Percentiles rank a stretch among this genome's conserved stretches.
Conservation (phyloP, 2,888 invertebrate species). For the Heliconius hortense region DNA sequence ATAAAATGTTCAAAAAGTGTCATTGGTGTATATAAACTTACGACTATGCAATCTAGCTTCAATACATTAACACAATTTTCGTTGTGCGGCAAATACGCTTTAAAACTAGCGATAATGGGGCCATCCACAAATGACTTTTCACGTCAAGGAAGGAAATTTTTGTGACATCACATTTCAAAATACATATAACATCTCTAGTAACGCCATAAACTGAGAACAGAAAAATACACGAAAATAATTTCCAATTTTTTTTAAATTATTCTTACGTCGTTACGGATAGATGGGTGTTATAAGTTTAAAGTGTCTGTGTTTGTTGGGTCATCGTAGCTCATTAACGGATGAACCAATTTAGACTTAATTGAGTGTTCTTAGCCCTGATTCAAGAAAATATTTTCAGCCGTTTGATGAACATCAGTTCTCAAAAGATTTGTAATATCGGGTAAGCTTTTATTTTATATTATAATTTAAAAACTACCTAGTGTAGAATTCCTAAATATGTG, state of each 20-base stretch:
- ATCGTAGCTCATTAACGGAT: neutral
- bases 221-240: too few species aligned
- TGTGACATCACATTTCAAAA: neutral
- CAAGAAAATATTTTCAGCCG: too few species aligned
- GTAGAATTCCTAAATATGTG: neutral
- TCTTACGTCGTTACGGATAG: too few species aligned
- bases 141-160: neutral
- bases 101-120: slow-evolving; percentile 43
- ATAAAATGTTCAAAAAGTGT: slow-evolving; percentile 80
- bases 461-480: too few species aligned
- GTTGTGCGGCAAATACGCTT: slow-evolving; percentile 57
- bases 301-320: neutral
- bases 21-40: slow-evolving; percentile 79
- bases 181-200: neutral
- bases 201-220: too few species aligned
- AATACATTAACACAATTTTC: slow-evolving; percentile 62
- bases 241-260: too few species aligned
- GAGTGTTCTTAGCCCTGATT: neutral
- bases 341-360: neutral
- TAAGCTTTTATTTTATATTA: neutral
- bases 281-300: neutral
- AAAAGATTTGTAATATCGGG: too few species aligned
- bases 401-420: too few species aligned
- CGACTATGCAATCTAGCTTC: slow-evolving; percentile 63
- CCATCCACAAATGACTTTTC: neutral